Evolutionary conservation across 2,113 vertebrate species (phyloP), one percentile per base, ranked within the genome.

Genomic region (Pithys albifrons): DNA sequence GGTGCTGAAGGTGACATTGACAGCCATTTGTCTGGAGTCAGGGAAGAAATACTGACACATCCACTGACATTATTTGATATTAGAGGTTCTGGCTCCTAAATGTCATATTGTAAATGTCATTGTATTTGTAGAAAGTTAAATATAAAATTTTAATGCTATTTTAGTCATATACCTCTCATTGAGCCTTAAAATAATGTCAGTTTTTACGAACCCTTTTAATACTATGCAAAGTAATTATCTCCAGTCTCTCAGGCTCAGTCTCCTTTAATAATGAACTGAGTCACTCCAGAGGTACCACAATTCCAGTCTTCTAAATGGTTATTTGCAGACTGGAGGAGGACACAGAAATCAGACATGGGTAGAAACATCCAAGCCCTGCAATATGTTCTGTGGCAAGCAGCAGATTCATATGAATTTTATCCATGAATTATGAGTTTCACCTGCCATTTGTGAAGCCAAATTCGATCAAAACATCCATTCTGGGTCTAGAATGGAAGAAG

Each of bases 1-100:
- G 76, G 82, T 94, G 79, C 86, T 93, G 84, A 96, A 97, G 93
- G 96, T 97, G 96, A 97, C 94, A 91, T 81, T 93, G 93, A 61
- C 64, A 82, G 46, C 27, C 70, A 19, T 65, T 92, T 86, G 71
- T 95, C 92, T 92, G 65, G 19, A 88, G 72, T 54, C 9, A 2
- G 74, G 57, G 43, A 86, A 86, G 91, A 95, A 95, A 94, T 89
- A 80, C 22, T 31, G 61, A 70, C 81, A 51, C 57, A 22, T n/a
- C 41, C 6, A 1, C 72, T 67, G 90, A 74, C 41, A 24, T 91
- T 84, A 77, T 58, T 91, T 90, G 93, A 35, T 93, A 95, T 88
- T 86, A 85, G 86, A 88, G 33, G 43, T 74, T 88, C 61, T 70
- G 77, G 46, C 69, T 85, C 90, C 92, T 90, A 96, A 95, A 94